Percentiles rank a stretch among this genome's conserved stretches.
These are phyloP conservation scores for Steatocranus sp. DNA, from an alignment of 2,797 vertebrate species.

Conservation along the genomic window DNA sequence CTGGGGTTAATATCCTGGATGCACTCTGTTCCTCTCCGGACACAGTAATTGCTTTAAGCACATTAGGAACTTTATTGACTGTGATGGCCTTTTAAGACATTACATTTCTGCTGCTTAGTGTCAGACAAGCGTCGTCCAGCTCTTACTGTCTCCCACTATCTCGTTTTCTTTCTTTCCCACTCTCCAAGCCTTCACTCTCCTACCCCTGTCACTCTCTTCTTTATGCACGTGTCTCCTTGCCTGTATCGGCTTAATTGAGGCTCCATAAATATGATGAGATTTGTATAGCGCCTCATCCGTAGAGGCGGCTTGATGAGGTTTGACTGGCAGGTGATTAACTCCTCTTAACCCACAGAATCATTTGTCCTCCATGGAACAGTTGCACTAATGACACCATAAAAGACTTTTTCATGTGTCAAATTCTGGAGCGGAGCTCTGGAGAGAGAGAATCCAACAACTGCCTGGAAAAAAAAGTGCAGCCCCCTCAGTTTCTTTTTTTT, in stretches of 20 bases:
- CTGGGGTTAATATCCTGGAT: slow-evolving; percentile 76
- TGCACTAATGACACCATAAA: slow-evolving; percentile 68
- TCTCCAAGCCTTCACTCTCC: slow-evolving; percentile 19
- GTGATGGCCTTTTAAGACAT: slow-evolving; percentile 76
- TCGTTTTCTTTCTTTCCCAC: slow-evolving; percentile 18
- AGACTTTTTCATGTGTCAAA: slow-evolving; percentile 60
- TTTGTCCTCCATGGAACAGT: slow-evolving; percentile 62
- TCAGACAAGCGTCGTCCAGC: slow-evolving; percentile 61
- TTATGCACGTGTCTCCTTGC: slow-evolving; percentile 21
- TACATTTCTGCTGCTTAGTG: slow-evolving; percentile 71
- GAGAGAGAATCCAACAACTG: slow-evolving; percentile 45
- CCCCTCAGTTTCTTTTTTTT: slow-evolving; percentile 37
- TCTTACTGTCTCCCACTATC: slow-evolving; percentile 46
- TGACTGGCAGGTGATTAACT: slow-evolving; percentile 77
- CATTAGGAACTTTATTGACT: slow-evolving; percentile 78
- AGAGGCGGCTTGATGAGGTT: slow-evolving; percentile 61
- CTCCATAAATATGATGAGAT: slow-evolving; percentile 64
- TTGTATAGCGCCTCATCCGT: slow-evolving; percentile 52
- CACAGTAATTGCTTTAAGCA: slow-evolving; percentile 77
- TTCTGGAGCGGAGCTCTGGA: slow-evolving; percentile 32
- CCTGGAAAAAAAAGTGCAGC: slow-evolving; percentile 19
- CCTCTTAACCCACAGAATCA: slow-evolving; percentile 72
- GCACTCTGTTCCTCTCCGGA: slow-evolving; percentile 70
- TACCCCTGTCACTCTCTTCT: slow-evolving; percentile 33
- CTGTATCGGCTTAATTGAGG: slow-evolving; percentile 59